Percentiles rank a stretch among this genome's conserved stretches.
These are phyloP conservation scores for Brachyopa scutellaris DNA, from an alignment of 2,888 invertebrate species.

Conservation along the genomic window DNA sequence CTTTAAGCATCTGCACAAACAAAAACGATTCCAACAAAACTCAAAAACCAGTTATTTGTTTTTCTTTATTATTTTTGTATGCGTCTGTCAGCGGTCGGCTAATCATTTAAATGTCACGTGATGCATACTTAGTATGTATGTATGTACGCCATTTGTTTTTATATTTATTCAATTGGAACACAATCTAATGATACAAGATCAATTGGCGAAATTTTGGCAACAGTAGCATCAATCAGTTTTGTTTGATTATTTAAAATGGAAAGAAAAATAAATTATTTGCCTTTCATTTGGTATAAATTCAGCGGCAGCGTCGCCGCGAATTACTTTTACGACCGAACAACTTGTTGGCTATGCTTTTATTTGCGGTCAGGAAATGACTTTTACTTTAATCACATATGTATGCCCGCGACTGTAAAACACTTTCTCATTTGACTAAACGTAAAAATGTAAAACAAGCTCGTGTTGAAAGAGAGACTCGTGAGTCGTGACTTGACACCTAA, in stretches of 20 bases:
- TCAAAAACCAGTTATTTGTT: too few species aligned
- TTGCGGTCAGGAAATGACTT: conserved; percentile 43
- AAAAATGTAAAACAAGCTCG: conserved; percentile 23
- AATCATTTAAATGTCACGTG: too few species aligned
- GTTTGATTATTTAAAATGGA: not conserved
- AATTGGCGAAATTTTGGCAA: conserved; percentile 1
- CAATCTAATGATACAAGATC: not conserved
- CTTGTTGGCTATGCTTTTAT: conserved; percentile 11
- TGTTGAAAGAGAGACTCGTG: conserved; percentile 27
- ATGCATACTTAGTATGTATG: too few species aligned
- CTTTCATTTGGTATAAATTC: conserved; percentile 29
- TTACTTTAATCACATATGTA: conserved; percentile 58
- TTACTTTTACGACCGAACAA: conserved; percentile 1
- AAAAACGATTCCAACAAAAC: too few species aligned
- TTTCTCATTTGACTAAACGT: conserved; percentile 45
- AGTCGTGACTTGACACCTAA: conserved; percentile 41
- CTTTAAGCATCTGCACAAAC: too few species aligned
- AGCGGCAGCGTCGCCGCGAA: conserved; percentile 18
- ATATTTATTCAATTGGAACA: not conserved
- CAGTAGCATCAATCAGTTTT: not conserved
- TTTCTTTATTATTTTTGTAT: too few species aligned
- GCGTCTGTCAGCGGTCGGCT: too few species aligned
- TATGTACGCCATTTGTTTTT: not conserved
- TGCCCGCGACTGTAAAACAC: conserved; percentile 48
- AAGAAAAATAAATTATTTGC: conserved; percentile 34